Base-by-base conservation (phyloP, 1,140 invertebrate genomes). In the Trinorchestia longiramus region DNA sequence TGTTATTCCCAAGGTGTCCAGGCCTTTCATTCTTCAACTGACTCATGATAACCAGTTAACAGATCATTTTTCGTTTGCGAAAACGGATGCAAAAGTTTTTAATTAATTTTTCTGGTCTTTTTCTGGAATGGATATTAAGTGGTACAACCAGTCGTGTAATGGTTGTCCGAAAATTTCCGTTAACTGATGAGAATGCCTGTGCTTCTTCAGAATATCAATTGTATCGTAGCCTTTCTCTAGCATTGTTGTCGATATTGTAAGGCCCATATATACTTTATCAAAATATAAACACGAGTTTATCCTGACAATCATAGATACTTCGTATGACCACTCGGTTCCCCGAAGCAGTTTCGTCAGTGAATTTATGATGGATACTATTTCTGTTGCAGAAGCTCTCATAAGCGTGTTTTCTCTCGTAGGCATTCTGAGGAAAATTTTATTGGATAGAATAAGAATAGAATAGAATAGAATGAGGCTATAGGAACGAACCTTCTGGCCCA, bases 161-260 rank as follows among this genome's bases (percentile, higher is more conserved):
- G 88, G 28, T 96, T 97, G n/a, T 96, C 96, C 87, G 41, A 53
- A 53, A 53, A 41, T 91, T 11, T 91, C 88, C 43, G 88, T 4
- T 44, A 4, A 41, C n/a, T 17, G 19, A 41, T 36, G 3, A 41
- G 11, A 41, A 91, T 42, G 28, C 8, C 40, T 40, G 6, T 36
- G 8, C 87, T 8, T 88, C 8, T 8, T 15, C 8, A 88, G 40
- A 42, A 88, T 88, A 36, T 36, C 87, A 4, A 42, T 88, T 6
- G 36, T 88, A 11, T 4, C 8, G 4, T 8, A 88, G 36, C 87
- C 87, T n/a, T 88, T 88, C 40, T 8, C 8, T 36, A 40, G 87
- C n/a, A n/a, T 88, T 40, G 87, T 36, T 15, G 36, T 88, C 8
- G 87, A 88, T 36, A n/a, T 88, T 88, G 40, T 88, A 6, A 36